Conservation (phyloP, 2,797 vertebrate species). For the Peromyscus aztecus region DNA sequence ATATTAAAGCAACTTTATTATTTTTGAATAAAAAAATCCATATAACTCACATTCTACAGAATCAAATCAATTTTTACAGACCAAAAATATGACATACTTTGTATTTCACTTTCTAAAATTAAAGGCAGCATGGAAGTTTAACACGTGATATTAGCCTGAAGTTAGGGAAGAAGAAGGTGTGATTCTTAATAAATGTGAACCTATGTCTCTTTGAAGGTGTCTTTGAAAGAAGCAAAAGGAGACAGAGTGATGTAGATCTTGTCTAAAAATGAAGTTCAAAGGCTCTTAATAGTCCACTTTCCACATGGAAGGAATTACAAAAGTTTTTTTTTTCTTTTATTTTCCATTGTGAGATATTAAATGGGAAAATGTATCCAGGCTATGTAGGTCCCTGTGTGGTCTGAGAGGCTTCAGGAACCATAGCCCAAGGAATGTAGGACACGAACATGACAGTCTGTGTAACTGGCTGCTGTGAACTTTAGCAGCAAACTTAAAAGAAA, state of each 20-base stretch:
- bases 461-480: constrained; percentile 49
- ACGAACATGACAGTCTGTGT: neutral
- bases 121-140: constrained; percentile 40
- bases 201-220: constrained; percentile 68
- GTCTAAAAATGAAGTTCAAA: constrained; percentile 63
- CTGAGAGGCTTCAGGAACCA: constrained; percentile 30
- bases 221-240: constrained; percentile 66
- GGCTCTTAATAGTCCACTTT: constrained; percentile 33
- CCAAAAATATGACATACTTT: constrained; percentile 59
- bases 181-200: constrained; percentile 39
- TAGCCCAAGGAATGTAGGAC: constrained; percentile 56
- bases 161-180: constrained; percentile 65
- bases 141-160: constrained; percentile 66
- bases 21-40: constrained; percentile 66
- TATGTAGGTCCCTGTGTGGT: constrained; percentile 27
- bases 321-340: constrained; percentile 61
- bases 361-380: constrained; percentile 55
- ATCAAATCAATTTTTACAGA: constrained; percentile 55
- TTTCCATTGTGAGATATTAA: constrained; percentile 61
- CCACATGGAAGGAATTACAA: constrained; percentile 61
- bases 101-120: constrained; percentile 64
- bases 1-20: constrained; percentile 73
- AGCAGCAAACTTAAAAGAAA: constrained; percentile 31
- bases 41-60: constrained; percentile 39
- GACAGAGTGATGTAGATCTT: neutral